These are phyloP conservation scores for Xenopus laevis DNA, from an alignment of 2,113 vertebrate genomes.

Conservation along the genomic window DNA sequence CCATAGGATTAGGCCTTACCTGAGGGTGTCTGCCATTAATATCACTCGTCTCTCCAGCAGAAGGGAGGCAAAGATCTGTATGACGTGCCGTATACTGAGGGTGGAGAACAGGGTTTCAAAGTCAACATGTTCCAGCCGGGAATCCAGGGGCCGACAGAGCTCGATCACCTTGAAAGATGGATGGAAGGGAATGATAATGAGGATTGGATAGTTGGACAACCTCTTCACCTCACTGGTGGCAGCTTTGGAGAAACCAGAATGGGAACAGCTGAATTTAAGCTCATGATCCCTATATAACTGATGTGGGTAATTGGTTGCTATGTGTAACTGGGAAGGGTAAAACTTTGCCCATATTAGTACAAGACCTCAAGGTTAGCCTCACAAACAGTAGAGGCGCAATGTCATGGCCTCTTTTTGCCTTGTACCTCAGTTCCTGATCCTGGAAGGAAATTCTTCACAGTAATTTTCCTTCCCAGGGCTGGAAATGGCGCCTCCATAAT, in stretches of 20 bases:
- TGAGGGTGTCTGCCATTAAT: conserved; percentile 92
- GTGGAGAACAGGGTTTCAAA: conserved; percentile 90
- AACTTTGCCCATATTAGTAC: too few species aligned
- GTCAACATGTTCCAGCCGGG: conserved; percentile 91
- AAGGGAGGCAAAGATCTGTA: conserved; percentile 78
- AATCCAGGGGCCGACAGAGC: conserved; percentile 86
- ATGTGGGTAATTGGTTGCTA: too few species aligned
- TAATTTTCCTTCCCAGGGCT: conserved; percentile 85
- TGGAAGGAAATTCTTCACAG: conserved; percentile 92
- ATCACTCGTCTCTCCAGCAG: conserved; percentile 92
- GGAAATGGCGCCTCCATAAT: conserved; percentile 97
- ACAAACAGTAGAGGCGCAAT: too few species aligned
- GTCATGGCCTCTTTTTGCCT: not conserved
- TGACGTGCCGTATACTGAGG: conserved; percentile 75
- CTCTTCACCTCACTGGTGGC: too few species aligned
- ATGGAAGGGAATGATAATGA: not conserved
- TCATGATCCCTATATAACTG: too few species aligned
- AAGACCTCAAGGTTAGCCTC: too few species aligned
- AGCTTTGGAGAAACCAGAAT: too few species aligned
- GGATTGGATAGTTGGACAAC: not conserved
- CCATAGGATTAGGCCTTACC: conserved; percentile 60
- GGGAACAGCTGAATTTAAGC: too few species aligned
- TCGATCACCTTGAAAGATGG: conserved; percentile 77
- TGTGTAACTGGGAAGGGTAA: too few species aligned
- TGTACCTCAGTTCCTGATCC: conserved; percentile 92